These are phyloP conservation scores for Podocnemis expansa DNA, from an alignment of 2,113 vertebrate genomes.

Conservation along the genomic window DNA sequence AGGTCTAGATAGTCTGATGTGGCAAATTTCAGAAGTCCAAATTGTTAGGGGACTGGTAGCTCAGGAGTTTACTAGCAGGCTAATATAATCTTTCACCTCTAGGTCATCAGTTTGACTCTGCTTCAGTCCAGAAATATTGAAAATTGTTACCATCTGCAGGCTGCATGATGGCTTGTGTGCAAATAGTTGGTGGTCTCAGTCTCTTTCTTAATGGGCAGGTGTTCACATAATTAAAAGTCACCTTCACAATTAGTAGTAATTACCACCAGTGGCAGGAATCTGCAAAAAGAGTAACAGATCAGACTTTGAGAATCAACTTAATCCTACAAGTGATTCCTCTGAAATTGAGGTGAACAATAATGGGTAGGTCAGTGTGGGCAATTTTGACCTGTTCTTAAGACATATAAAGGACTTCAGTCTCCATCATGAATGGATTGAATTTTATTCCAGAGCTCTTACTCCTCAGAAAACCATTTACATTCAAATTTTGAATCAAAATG, in stretches of 20 bases:
- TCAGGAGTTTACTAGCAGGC: background rate
- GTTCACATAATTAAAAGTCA: constrained; percentile 6
- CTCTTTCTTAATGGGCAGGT: background rate
- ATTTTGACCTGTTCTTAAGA: background rate
- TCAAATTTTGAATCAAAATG: background rate
- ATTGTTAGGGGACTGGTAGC: background rate
- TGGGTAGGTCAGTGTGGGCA: background rate
- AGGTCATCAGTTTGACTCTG: background rate
- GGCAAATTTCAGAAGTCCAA: background rate
- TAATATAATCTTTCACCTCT: constrained; percentile 37
- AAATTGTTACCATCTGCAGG: constrained; percentile 63
- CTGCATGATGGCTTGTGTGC: background rate
- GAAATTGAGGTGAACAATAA: background rate
- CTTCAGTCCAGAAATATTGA: constrained; percentile 17
- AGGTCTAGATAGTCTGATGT: constrained; percentile 6
- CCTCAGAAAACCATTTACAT: background rate
- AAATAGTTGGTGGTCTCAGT: constrained; percentile 44
- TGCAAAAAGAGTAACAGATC: background rate
- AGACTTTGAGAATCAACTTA: background rate
- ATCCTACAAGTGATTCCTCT: background rate
- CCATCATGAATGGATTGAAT: background rate
- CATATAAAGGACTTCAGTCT: background rate
- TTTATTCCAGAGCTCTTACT: background rate
- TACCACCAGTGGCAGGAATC: background rate
- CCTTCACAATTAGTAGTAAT: background rate